These are phyloP conservation scores for Dasyprocta punctata DNA, from an alignment of 2,113 vertebrate genomes.

Conservation along the genomic window DNA sequence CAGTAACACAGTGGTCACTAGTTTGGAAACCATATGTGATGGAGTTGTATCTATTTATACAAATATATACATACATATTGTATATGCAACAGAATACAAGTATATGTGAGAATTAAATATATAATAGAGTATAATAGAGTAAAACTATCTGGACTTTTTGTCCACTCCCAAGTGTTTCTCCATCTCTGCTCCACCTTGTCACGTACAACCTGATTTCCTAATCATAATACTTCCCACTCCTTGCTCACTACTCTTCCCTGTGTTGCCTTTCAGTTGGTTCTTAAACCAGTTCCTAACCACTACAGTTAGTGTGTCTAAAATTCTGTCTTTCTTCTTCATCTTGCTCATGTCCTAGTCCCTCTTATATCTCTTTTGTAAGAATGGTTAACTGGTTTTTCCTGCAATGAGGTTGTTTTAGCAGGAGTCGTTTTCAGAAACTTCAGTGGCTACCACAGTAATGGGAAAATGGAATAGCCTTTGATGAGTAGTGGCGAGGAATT, in stretches of 20 bases:
- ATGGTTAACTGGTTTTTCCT: background rate
- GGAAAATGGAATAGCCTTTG: background rate
- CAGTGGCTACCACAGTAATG: background rate
- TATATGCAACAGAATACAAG: background rate
- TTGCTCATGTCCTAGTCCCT: background rate
- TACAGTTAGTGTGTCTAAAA: background rate
- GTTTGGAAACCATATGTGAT: background rate
- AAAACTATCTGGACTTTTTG: background rate
- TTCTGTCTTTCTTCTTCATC: background rate
- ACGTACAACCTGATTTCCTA: background rate
- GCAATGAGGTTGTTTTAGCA: background rate
- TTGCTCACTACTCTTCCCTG: background rate
- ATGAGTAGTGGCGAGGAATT: background rate
- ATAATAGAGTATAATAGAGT: background rate
- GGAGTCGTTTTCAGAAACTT: too few species aligned
- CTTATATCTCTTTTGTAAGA: background rate
- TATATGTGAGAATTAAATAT: background rate
- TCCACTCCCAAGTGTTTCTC: background rate
- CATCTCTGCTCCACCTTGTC: background rate
- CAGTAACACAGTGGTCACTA: background rate
- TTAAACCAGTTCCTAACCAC: background rate
- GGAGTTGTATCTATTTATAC: background rate
- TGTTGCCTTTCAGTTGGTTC: background rate
- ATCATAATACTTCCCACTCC: background rate
- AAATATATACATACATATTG: background rate